Evolutionary conservation across 2,113 vertebrate species (phyloP).

Genomic region (Xenopus borealis): DNA sequence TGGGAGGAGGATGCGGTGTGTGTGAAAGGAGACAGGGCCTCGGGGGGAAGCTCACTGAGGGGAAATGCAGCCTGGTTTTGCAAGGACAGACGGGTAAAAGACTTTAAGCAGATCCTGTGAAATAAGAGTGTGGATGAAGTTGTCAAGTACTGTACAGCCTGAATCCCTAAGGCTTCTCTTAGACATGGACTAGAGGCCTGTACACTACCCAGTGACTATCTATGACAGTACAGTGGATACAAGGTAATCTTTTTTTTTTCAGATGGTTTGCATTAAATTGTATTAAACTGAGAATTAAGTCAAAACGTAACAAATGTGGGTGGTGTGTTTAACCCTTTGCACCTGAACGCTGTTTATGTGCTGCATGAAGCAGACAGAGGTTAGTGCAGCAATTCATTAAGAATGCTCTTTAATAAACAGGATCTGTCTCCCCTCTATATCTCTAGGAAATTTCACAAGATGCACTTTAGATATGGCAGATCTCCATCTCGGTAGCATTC

Average conservation of each 20-base stretch:
- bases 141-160: constrained; percentile 14
- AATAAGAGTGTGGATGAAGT: constrained; percentile 33
- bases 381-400: neutral
- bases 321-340: neutral
- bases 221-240: constrained; percentile 9
- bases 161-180: constrained; percentile 18
- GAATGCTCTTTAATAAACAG: neutral
- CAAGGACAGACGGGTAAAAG: constrained; percentile 37
- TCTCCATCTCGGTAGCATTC: neutral
- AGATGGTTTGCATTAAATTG: neutral
- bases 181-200: constrained; percentile 18
- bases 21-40: constrained; percentile 46
- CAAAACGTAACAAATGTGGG: neutral
- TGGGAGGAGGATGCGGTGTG: constrained; percentile 45
- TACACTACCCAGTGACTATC: constrained; percentile 12
- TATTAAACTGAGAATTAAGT: neutral
- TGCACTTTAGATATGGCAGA: neutral
- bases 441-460: neutral
- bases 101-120: constrained; percentile 27
- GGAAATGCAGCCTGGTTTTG: constrained; percentile 41
- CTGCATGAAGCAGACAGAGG: neutral
- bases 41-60: constrained; percentile 37
- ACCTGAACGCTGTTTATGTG: neutral
- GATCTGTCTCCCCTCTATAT: neutral
- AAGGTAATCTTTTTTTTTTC: constrained; percentile 18